Conservation (phyloP, 2,113 vertebrate genomes). For the Pterocles burchelli region DNA sequence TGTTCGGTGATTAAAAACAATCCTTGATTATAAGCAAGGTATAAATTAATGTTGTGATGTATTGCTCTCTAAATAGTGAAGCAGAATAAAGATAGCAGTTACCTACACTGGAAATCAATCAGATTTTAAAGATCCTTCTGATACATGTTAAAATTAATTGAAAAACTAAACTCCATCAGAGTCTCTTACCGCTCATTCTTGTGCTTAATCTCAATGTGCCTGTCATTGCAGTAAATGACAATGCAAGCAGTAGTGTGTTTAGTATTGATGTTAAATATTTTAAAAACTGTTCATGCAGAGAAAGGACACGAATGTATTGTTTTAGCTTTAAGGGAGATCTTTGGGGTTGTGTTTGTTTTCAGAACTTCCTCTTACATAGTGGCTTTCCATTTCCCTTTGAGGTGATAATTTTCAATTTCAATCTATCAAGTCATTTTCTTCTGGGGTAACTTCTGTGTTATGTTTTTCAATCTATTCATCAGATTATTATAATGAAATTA, state of each 20-base stretch:
- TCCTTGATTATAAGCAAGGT: neutral
- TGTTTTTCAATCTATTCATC: neutral
- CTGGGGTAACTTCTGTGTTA: neutral
- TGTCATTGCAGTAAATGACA: neutral
- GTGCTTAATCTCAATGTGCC: neutral
- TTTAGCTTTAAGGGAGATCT: neutral
- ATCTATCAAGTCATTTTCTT: neutral
- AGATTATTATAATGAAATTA: neutral
- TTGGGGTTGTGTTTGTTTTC: too few species aligned
- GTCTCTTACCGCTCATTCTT: neutral
- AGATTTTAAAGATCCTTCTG: neutral
- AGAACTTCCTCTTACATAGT: neutral
- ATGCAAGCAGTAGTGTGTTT: neutral
- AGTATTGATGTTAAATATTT: neutral
- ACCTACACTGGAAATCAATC: neutral
- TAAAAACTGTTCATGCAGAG: neutral
- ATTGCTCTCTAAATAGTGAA: neutral
- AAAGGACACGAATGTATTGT: neutral
- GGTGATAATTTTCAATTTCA: neutral
- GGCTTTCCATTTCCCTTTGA: neutral
- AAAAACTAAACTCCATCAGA: neutral
- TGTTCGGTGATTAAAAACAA: neutral
- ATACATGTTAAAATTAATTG: neutral
- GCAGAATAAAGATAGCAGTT: neutral
- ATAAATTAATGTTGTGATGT: neutral